Percentiles rank a stretch among this genome's conserved stretches.
Evolutionary conservation across 1,140 invertebrate species (phyloP).

Genomic region (Micrasema minimum): DNA sequence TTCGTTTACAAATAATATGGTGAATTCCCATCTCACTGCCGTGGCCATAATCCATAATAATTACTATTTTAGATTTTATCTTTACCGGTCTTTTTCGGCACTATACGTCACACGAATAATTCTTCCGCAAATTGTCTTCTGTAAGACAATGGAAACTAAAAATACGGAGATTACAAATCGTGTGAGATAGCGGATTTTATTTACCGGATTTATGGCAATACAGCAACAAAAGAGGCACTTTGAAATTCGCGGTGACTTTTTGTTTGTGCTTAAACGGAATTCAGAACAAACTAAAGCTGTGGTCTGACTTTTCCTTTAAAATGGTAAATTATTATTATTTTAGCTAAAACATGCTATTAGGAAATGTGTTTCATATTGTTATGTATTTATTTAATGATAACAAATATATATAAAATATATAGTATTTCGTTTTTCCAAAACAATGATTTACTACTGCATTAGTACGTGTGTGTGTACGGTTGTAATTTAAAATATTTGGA

Average conservation of each 20-base stretch:
- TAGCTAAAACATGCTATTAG: no score
- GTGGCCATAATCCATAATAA: constrained; percentile 32
- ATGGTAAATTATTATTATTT: no score
- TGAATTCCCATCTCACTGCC: constrained; percentile 13
- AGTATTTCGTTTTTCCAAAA: no score
- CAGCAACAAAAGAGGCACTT: constrained; percentile 26
- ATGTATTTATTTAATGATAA: no score
- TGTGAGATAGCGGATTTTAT: constrained; percentile 36
- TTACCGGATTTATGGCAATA: constrained; percentile 35
- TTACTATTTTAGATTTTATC: constrained; percentile 28
- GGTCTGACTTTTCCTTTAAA: no score
- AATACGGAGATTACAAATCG: constrained; percentile 30
- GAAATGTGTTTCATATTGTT: no score
- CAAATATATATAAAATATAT: no score
- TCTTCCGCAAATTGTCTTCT: constrained; percentile 33
- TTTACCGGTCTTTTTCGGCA: constrained; percentile 33
- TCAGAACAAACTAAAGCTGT: no score
- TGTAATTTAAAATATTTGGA: no score
- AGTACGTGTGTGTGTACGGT: no score
- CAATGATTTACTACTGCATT: no score
- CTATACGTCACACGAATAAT: constrained; percentile 31
- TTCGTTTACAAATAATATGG: constrained; percentile 7
- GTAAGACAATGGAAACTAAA: constrained; percentile 27
- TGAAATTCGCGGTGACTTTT: constrained; percentile 8
- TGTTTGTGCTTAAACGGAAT: neutral